These are phyloP conservation scores for Chascanopsetta lugubris DNA, from an alignment of 2,113 vertebrate genomes.

Conservation along the genomic window DNA sequence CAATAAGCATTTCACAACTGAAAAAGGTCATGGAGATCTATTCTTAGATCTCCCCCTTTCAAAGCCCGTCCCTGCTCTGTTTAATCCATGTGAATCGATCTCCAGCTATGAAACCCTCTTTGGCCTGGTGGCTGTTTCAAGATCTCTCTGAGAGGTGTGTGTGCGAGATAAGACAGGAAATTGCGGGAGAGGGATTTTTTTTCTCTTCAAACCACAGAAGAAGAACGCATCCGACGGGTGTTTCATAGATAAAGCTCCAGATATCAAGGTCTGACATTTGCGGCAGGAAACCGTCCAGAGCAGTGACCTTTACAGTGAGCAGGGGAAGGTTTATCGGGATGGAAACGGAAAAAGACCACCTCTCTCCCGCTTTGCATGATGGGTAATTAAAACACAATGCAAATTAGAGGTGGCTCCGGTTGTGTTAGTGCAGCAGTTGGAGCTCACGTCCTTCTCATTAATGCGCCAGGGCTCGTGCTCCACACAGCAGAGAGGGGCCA, in stretches of 20 bases:
- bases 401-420: constrained; percentile 21
- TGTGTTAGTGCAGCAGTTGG: neutral
- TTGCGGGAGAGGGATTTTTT: too few relatives aligned
- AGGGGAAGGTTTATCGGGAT: neutral
- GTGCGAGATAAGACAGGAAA: constrained; percentile 38
- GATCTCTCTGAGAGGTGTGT: constrained; percentile 13
- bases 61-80: constrained; percentile 32
- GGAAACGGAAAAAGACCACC: constrained; percentile 18
- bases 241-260: constrained; percentile 25
- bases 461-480: constrained; percentile 15
- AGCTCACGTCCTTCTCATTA: constrained; percentile 14
- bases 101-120: constrained; percentile 25
- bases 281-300: neutral
- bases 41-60: constrained; percentile 50
- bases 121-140: constrained; percentile 40
- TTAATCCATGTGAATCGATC: constrained; percentile 53
- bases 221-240: constrained; percentile 1
- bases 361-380: constrained; percentile 6
- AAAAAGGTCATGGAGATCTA: constrained; percentile 51
- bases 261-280: constrained; percentile 32
- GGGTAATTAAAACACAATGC: constrained; percentile 9
- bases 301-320: constrained; percentile 5
- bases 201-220: too few relatives aligned
- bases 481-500: constrained; percentile 2
- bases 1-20: constrained; percentile 19